A percentile compares a stretch with the other conserved stretches of the same genome.
Conservation (phyloP, 2,797 vertebrate genomes). For the Octomys mimax region DNA sequence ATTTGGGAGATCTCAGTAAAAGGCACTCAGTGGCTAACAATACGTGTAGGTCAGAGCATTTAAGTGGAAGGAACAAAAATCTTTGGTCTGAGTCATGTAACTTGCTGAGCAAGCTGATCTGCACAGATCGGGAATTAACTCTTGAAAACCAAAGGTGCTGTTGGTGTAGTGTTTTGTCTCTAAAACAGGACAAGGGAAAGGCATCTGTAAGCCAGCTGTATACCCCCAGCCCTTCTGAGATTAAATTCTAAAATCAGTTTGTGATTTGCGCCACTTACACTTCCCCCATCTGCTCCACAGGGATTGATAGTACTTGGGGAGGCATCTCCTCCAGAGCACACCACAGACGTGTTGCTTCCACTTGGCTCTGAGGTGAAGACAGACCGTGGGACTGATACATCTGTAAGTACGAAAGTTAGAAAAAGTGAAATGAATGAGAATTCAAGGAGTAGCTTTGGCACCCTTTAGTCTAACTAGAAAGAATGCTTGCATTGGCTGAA, state of each 20-base stretch:
- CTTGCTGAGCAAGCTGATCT: background rate
- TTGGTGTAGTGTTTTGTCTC: conserved; percentile 18
- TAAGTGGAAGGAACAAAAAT: background rate
- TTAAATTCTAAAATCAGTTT: conserved; percentile 51
- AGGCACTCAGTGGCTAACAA: background rate
- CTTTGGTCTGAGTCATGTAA: background rate
- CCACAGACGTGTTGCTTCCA: conserved; percentile 84
- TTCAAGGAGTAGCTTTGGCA: background rate
- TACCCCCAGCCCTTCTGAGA: background rate
- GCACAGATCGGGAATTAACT: background rate
- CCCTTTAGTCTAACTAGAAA: background rate
- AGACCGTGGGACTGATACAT: conserved; percentile 89
- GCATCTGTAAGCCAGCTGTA: background rate
- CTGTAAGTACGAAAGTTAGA: conserved; percentile 86
- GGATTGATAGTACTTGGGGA: conserved; percentile 96
- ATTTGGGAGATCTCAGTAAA: conserved; percentile 13
- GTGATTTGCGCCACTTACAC: conserved; percentile 29
- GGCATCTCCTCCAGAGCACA: conserved; percentile 86
- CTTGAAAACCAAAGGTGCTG: background rate
- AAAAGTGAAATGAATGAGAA: background rate
- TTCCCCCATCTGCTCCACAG: conserved; percentile 84
- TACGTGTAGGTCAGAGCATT: background rate
- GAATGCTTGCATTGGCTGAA: conserved; percentile 15
- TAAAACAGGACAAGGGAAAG: conserved; percentile 4
- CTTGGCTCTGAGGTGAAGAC: conserved; percentile 90